Evolutionary conservation across 2,888 invertebrate species (phyloP), one percentile per base, ranked within the genome.

Genomic region (Trypoxylon attenuatum): DNA sequence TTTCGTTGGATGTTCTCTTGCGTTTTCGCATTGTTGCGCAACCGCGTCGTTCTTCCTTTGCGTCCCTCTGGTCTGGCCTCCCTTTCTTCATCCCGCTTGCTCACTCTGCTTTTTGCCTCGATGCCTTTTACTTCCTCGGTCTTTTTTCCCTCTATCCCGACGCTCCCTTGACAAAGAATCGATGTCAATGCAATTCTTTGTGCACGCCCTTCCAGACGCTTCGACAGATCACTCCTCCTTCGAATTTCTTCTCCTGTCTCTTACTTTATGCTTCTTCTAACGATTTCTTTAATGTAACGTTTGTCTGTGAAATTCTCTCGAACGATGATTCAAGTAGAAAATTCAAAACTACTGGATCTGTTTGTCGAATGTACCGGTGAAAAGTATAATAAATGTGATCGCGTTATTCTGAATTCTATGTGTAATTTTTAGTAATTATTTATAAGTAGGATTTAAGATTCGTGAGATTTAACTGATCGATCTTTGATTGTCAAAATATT

Each of bases 1-100:
- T 76, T 75, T 78, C 76, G 73, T 79, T 63, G 75, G 79, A 74
- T 82, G 81, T 78, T 81, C 81, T 82, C 78, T 83, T 81, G 76
- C 76, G 71, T 75, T 79, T 82, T 81, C 73, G 73, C 77, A 81
- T 82, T 83, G 83, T 83, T 82, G 75, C 77, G 81, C 77, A 81
- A 82, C 78, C 71, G 62, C 70, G 71, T 61, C 70, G 69, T 58
- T 53, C 70, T 66, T 51, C 39, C 33, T 41, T 46, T 39, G 23
- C 45, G 25, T 22, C 49, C 47, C 23, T 46, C 18, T 19, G 53
- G 16, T n/a, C n/a, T n/a, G 46, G 46, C 51, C 52, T 13, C 54
- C 33, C n/a, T 25, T 33, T 46, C 71, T n/a, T n/a, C 33, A 5
- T 2, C 33, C 27, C 5, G 8, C 27, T 2, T 4, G 13, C 33